phyloP scores from a whole-genome alignment of 2,888 invertebrate genomes.

The Dyspetes luteomarginatus region DNA sequence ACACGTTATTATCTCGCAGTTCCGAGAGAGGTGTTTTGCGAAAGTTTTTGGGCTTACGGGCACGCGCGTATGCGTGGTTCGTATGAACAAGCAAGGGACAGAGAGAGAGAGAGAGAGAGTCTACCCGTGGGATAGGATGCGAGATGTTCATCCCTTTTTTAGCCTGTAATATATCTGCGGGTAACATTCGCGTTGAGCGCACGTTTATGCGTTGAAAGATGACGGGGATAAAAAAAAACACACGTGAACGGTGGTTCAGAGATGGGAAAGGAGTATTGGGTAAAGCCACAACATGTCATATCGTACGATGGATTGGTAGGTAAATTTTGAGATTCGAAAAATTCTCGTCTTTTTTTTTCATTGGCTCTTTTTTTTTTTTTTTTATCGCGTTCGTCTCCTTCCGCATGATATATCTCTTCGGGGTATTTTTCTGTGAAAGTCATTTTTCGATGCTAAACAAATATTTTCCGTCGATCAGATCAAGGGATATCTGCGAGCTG shows the following conservation, averaged over 20 bases:
- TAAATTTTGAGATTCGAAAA: conserved; percentile 17
- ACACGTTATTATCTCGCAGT: conserved; percentile 51
- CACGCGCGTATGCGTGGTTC: conserved; percentile 3
- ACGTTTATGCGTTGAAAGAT: conserved; percentile 49
- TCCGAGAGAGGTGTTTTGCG: conserved; percentile 10
- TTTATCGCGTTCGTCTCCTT: no score
- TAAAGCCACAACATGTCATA: conserved; percentile 1
- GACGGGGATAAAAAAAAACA: conserved; percentile 46
- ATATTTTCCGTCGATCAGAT: no score
- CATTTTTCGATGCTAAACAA: no score
- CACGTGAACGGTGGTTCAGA: conserved; percentile 20
- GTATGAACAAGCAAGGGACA: not conserved
- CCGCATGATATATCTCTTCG: not conserved
- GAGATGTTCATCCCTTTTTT: conserved; percentile 51
- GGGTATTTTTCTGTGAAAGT: not conserved
- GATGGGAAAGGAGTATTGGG: conserved; percentile 10
- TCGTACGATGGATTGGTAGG: conserved; percentile 24
- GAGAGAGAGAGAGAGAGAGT: not conserved
- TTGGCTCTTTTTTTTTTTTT: not conserved
- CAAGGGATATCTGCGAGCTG: no score
- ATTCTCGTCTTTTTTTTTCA: conserved; percentile 6
- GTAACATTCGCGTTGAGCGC: conserved; percentile 25
- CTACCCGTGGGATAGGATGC: conserved; percentile 33
- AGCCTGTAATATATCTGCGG: conserved; percentile 31
- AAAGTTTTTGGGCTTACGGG: conserved; percentile 27